Evolutionary conservation across 2,888 invertebrate genomes (phyloP), one percentile per base, ranked within the genome.

Genomic region (Nezara viridula): DNA sequence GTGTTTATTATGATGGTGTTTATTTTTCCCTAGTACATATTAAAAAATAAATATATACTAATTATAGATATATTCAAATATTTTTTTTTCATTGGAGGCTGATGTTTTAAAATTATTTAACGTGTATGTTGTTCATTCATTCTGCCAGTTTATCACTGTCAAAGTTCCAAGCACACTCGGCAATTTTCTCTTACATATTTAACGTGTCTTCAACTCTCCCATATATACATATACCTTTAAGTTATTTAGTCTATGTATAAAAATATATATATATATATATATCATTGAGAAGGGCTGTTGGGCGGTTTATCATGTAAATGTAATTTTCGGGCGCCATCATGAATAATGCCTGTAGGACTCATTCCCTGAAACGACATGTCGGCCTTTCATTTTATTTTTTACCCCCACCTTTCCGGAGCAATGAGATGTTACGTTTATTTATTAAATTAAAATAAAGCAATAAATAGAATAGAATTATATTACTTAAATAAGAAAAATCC

Each of bases 231-330:
- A 66, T 66, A 66, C 27, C 32, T 32, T 37, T 66, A 66, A 66
- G 32, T 66, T 32, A 19, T 32, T 66, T 66, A 66, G 32, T 2
- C 19, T 6, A 66, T 66, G 27, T 32, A 19, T 32, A 32, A 66
- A 66, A 86, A 52, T 7, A 44, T 44, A 44, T 5, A 44, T 7
- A 44, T 7, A 44, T 7, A 44, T 5, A 44, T 7, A 86, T 44
- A 50, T 86, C 86, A 86, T 86, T 49, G 27, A 47, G 86, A n/a
- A n/a, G 86, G 50, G 50, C 21, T 19, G 47, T 47, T 6, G 32
- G 50, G 49, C 37, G 55, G 86, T 52, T 86, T 86, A 86, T 86
- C 50, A 86, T 86, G 86, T 50, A 86, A 86, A 86, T 86, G 86
- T 55, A 86, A 86, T 86, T 86, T 86, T 86, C 81, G 37, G 55